Evolutionary conservation across 2,113 vertebrate species (phyloP).

Genomic region (Tretioscincus oriximinensis): DNA sequence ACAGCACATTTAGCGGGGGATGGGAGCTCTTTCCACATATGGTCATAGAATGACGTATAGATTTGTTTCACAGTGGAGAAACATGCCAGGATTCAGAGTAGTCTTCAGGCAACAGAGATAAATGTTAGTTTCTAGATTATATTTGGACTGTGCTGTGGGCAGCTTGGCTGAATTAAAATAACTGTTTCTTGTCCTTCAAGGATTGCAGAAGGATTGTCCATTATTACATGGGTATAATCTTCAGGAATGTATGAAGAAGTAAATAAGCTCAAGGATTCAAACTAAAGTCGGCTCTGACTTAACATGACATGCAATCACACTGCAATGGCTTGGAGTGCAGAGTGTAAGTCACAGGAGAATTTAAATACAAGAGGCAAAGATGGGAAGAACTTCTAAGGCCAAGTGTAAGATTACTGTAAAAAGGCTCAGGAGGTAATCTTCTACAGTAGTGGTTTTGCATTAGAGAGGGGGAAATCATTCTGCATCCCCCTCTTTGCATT

Average conservation of each 20-base stretch:
- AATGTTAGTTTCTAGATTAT: constrained; percentile 33
- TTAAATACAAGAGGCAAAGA: constrained; percentile 3
- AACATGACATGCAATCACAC: constrained; percentile 42
- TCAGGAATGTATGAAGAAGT: constrained; percentile 59
- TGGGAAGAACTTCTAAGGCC: constrained; percentile 10
- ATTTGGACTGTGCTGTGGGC: constrained; percentile 19
- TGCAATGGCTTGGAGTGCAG: constrained; percentile 18
- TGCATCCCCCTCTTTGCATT: not conserved
- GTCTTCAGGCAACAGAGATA: not conserved
- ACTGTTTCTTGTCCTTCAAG: not conserved
- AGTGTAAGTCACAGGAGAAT: constrained; percentile 14
- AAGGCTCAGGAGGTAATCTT: constrained; percentile 12
- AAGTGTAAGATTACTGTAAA: constrained; percentile 29
- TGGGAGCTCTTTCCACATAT: not conserved
- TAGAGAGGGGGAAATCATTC: not conserved
- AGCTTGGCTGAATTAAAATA: constrained; percentile 47
- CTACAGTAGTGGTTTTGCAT: not conserved
- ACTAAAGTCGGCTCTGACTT: constrained; percentile 58
- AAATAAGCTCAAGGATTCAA: constrained; percentile 42
- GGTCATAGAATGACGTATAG: not conserved
- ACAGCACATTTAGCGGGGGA: not conserved
- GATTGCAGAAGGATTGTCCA: constrained; percentile 61
- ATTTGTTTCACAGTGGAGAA: not conserved
- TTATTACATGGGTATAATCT: constrained; percentile 68
- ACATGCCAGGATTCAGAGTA: not conserved